Evolutionary conservation across 1,140 invertebrate species (phyloP), one percentile per base, ranked within the genome.

Genomic region (Drosophila nikananu): DNA sequence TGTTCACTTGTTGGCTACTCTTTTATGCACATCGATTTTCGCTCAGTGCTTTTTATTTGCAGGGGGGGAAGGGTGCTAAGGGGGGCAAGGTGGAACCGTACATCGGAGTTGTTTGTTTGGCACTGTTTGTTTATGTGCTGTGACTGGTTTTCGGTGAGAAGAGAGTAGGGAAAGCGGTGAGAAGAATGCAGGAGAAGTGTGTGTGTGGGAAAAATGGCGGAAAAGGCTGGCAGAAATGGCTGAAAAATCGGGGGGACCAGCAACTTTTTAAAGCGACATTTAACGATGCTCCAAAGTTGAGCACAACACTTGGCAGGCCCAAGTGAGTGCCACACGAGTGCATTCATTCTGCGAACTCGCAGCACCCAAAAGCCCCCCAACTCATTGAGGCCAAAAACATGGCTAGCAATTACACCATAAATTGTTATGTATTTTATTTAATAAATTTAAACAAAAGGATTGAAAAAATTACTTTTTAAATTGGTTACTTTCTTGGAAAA

Each of bases 1-100:
- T 42, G 19, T 77, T 68, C 84, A 86, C 83, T 86, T 86, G 83
- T 86, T 86, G 80, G 74, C 84, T 84, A 89, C 81, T 89, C 81
- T 90, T 78, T 89, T 89, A 89, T 89, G 84, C 86, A 89, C 84
- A 89, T 89, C 84, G 86, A 89, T 89, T 89, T 89, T 89, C 84
- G 86, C 84, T 90, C 84, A 89, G 84, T 89, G 86, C 84, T 89
- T 84, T 89, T 89, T 89, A 89, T 87, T 87, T 89, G 77, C 77
- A 19, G 13, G 42, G 51, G 13, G 23, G 13, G 10, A 10, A 15
- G 7, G 25, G 35, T 17, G 37, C 35, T 19, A 54, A 64, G 54
- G 23, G 57, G 55, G 55, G 49, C 35, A 51, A 58, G 62, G 68
- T 64, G 55, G 52, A 42, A 58, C 54, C 39, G 48, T 77, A 61